Evolutionary conservation across 2,797 vertebrate genomes (phyloP).

Genomic region (Mionectes olivaceus): DNA sequence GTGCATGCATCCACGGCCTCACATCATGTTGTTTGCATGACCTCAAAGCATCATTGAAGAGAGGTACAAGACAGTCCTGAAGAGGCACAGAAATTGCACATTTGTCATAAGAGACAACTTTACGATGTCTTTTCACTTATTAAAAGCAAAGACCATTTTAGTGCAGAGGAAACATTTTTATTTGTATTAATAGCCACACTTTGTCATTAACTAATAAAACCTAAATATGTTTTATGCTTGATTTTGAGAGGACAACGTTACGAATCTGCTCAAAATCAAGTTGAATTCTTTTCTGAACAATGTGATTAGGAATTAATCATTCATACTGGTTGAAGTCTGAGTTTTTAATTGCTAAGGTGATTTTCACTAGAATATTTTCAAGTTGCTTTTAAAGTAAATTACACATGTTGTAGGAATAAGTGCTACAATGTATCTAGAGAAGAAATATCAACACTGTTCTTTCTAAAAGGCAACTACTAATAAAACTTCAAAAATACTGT

Average conservation of each 20-base stretch:
- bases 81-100: not conserved
- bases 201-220: not conserved
- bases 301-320: not conserved
- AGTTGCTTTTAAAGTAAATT: not conserved
- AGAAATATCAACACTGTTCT: not conserved
- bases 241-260: not conserved
- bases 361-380: not conserved
- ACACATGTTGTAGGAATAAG: not conserved
- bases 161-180: not conserved
- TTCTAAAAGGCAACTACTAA: not conserved
- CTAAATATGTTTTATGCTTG: not conserved
- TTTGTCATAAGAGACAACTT: not conserved
- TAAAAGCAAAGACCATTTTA: not conserved
- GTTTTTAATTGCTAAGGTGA: not conserved
- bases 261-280: not conserved
- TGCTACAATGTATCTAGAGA: not conserved
- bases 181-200: not conserved
- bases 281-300: not conserved
- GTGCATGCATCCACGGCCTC: constrained; percentile 93
- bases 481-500: not conserved
- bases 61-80: constrained; percentile 93
- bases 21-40: constrained; percentile 96
- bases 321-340: not conserved
- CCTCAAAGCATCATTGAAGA: constrained; percentile 91
- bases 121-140: not conserved